Evolutionary conservation across 2,888 invertebrate species (phyloP), one percentile per base, ranked within the genome.

Genomic region (Oligia fasciuncula): DNA sequence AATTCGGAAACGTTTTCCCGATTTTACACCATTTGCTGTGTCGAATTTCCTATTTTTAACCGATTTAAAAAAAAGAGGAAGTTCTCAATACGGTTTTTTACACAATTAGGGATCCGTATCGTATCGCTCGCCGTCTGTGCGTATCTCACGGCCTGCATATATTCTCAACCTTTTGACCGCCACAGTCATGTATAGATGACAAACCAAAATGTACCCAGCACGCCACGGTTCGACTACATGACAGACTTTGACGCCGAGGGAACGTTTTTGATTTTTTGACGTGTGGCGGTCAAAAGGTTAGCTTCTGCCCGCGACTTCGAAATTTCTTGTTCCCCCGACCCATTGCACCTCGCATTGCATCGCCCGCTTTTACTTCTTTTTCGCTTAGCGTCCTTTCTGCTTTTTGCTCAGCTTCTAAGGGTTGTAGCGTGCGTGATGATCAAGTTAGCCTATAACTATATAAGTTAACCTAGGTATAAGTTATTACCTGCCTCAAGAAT

Each of bases 21-120:
- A 90, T 89, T 89, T 87, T 76, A 87, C 74, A 85, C 83, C 75
- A 74, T 85, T 82, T 68, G 65, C 87, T 87, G 87, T 85, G 83
- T 81, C 86, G 70, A 87, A 90, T 91, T 85, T 70, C 77, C 81
- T n/a, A 60, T 60, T 60, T n/a, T 54, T 19, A 3, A 54, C 54
- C 2, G 19, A 8, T 77, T 85, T 81, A 87, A 88, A 40, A 40
- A 40, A 40, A 40, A 5, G 5, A 40, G 4, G 40, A 40, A 5
- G 40, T 40, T 40, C 40, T 40, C 40, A 40, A 40, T 40, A 6
- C 40, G 40, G 40, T 40, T 40, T 40, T 40, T 40, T 40, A 40
- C 5, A 40, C 40, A 40, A 4, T 40, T 80, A 54, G 54, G 29
- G 84, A 77, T 77, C 40, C 46, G 2, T 17, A 68, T 9, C 4